Conservation (phyloP, 2,888 invertebrate genomes). For the Sphaeridia pumilis region DNA sequence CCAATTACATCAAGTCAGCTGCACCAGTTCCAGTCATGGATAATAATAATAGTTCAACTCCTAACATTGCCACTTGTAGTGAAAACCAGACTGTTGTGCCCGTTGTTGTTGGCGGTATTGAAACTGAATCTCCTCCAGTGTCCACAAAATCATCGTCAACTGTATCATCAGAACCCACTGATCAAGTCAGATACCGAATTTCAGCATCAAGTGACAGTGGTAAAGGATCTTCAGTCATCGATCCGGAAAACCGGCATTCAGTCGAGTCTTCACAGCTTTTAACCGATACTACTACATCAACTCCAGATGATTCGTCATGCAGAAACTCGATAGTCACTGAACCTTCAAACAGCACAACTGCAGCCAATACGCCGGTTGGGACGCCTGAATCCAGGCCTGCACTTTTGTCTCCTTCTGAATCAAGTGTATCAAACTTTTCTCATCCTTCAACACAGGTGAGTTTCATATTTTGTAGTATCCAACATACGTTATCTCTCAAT, state of each 20-base stretch:
- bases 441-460: background rate
- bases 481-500: background rate
- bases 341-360: constrained; percentile 26
- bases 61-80: too few species aligned
- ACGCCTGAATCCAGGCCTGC: too few species aligned
- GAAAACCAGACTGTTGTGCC: too few species aligned
- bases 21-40: too few species aligned
- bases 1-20: background rate
- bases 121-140: too few species aligned
- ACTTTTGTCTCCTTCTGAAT: background rate
- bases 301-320: constrained; percentile 21
- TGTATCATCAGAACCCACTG: too few species aligned
- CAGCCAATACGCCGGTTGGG: background rate
- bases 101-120: too few species aligned
- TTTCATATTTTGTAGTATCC: background rate
- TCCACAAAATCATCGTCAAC: too few species aligned
- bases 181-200: background rate
- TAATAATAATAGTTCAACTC: too few species aligned
- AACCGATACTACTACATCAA: constrained; percentile 21
- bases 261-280: constrained; percentile 33
- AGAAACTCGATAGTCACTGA: constrained; percentile 35
- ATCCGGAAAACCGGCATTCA: constrained; percentile 35
- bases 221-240: constrained; percentile 35
- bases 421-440: background rate
- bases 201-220: constrained; percentile 24